Evolutionary conservation across 2,888 invertebrate species (phyloP).

Genomic region (Conchocele bisecta): DNA sequence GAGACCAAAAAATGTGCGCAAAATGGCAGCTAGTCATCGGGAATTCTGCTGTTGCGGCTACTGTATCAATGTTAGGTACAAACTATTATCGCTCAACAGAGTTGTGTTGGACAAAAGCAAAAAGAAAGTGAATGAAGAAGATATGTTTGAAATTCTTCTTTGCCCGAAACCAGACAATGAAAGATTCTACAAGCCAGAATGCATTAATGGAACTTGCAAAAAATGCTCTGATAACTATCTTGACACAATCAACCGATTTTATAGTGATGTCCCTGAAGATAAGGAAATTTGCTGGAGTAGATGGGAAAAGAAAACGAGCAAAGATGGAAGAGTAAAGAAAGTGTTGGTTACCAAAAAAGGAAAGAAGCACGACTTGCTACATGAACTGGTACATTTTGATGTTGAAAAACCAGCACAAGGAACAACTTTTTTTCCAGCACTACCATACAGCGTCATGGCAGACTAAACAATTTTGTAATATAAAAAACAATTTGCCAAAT

Average conservation of each 20-base stretch:
- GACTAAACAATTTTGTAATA: slow-evolving; percentile 32
- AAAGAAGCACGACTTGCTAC: slow-evolving; percentile 17
- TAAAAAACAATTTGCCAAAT: slow-evolving; percentile 36
- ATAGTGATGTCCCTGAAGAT: slow-evolving; percentile 19
- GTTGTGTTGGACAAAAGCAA: neutral
- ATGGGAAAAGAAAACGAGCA: slow-evolving; percentile 25
- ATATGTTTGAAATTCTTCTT: slow-evolving; percentile 40
- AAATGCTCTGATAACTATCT: slow-evolving; percentile 34
- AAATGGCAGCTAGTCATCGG: slow-evolving; percentile 27
- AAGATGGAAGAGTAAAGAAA: slow-evolving; percentile 15
- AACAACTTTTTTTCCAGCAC: slow-evolving; percentile 35
- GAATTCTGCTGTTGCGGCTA: slow-evolving; percentile 54
- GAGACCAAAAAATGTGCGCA: slow-evolving; percentile 39
- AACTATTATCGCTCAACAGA: slow-evolving; percentile 43
- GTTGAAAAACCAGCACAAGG: slow-evolving; percentile 42
- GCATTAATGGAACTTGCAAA: slow-evolving; percentile 45
- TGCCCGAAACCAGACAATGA: slow-evolving; percentile 48
- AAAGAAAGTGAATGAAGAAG: slow-evolving; percentile 34
- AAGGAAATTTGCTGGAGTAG: slow-evolving; percentile 22
- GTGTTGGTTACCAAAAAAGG: slow-evolving; percentile 34
- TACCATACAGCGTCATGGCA: slow-evolving; percentile 48
- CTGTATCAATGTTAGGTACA: slow-evolving; percentile 53
- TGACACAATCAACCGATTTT: slow-evolving; percentile 25
- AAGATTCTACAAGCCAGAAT: slow-evolving; percentile 29
- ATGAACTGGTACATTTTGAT: slow-evolving; percentile 37